phyloP scores from a whole-genome alignment of 2,113 vertebrate genomes.

The Alligator mississippiensis region DNA sequence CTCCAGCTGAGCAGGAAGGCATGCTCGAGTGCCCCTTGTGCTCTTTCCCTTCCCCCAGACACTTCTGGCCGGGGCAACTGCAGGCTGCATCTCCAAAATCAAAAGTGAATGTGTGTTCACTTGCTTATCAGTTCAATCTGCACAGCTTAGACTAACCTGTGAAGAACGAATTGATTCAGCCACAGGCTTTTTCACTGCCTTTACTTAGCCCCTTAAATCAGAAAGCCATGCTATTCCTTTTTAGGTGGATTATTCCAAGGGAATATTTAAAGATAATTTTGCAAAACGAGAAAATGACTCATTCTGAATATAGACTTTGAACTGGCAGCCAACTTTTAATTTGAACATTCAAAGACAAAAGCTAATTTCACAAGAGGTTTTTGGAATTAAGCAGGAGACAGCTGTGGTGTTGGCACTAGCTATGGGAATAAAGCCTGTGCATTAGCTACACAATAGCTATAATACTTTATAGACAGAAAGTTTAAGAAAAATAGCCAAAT shows the following conservation, averaged over 20 bases:
- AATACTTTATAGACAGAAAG: conserved; percentile 24
- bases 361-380: conserved; percentile 30
- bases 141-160: no score
- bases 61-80: no score
- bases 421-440: conserved; percentile 36
- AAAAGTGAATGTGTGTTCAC: no score
- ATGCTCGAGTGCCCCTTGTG: no score
- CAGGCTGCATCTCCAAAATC: no score
- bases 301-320: conserved; percentile 14
- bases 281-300: conserved; percentile 26
- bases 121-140: no score
- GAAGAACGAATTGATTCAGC: no score
- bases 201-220: not conserved
- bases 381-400: conserved; percentile 23
- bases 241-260: conserved; percentile 34
- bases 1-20: no score
- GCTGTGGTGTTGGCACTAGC: conserved; percentile 49
- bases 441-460: conserved; percentile 31
- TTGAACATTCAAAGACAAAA: conserved; percentile 28
- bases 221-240: not conserved
- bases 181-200: no score
- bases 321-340: conserved; percentile 32
- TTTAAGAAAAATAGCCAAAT: conserved; percentile 15
- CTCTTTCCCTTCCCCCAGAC: no score
- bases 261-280: conserved; percentile 29